Conservation (phyloP, 2,888 invertebrate species). For the Lissonota sp. region DNA sequence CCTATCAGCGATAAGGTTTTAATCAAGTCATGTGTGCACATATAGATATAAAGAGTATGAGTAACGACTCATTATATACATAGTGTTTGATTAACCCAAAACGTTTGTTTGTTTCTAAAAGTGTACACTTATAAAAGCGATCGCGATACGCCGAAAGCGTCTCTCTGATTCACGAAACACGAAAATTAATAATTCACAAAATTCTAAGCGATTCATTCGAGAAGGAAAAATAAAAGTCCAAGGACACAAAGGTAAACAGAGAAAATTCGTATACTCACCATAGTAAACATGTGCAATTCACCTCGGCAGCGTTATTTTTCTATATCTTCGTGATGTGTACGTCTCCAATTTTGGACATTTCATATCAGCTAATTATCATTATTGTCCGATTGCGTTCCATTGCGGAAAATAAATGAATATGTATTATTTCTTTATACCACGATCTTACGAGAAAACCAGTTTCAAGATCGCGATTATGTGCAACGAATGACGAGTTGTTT, state of each 20-base stretch:
- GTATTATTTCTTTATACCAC: not conserved
- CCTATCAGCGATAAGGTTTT: slow-evolving; percentile 55
- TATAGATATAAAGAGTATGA: slow-evolving; percentile 1
- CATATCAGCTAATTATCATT: slow-evolving; percentile 55
- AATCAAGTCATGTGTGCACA: slow-evolving; percentile 36
- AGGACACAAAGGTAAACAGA: not conserved
- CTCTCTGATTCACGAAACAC: slow-evolving; percentile 4
- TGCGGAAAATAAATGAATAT: not conserved
- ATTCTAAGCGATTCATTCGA: not conserved
- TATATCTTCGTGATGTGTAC: slow-evolving; percentile 5
- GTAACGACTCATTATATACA: slow-evolving; percentile 48
- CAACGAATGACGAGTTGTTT: slow-evolving; percentile 17
- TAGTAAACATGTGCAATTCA: slow-evolving; percentile 43
- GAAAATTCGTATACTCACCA: slow-evolving; percentile 50
- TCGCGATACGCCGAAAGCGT: not conserved
- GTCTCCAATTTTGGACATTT: slow-evolving; percentile 26
- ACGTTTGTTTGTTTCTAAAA: not conserved
- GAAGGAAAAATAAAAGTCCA: not conserved
- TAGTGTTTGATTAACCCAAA: slow-evolving; percentile 45
- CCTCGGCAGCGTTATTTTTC: slow-evolving; percentile 28
- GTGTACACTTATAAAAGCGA: not conserved
- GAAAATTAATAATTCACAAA: not conserved
- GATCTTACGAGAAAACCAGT: not conserved
- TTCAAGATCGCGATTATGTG: slow-evolving; percentile 12
- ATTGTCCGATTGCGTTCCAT: slow-evolving; percentile 3